Evolutionary conservation across 2,113 vertebrate genomes (phyloP).

Genomic region (Athene cunicularia): DNA sequence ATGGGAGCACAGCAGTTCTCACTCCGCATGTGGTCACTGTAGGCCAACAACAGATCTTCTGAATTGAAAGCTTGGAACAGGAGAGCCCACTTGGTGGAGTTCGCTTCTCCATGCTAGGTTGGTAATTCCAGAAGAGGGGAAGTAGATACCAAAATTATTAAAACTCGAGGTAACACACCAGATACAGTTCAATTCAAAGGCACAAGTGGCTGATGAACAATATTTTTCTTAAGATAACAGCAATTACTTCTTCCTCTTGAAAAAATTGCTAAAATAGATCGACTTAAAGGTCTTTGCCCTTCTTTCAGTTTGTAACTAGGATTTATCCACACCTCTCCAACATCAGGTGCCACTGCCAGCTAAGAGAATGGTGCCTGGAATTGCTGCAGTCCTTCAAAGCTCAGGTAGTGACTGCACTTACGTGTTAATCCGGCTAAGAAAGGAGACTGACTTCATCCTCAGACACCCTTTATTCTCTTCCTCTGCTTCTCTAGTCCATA

Average conservation of each 20-base stretch:
- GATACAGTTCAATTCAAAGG: neutral
- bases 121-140: neutral
- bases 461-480: neutral
- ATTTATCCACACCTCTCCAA: neutral
- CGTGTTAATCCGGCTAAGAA: neutral
- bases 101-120: neutral
- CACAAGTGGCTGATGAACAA: neutral
- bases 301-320: neutral
- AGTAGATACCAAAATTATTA: neutral
- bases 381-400: neutral
- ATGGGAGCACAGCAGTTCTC: neutral
- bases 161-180: neutral
- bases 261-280: neutral
- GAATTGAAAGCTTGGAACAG: neutral
- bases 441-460: neutral
- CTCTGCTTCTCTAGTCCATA: neutral
- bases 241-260: neutral
- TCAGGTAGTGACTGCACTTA: neutral
- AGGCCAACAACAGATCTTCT: neutral
- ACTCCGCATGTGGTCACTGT: neutral
- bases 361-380: neutral
- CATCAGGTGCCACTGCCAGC: accelerated
- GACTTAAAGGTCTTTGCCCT: neutral
- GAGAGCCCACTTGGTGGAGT: neutral
- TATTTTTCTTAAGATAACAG: neutral